Percentiles rank a stretch among this genome's conserved stretches.
These are phyloP conservation scores for Dasyornis broadbenti DNA, from an alignment of 2,113 vertebrate species.

Conservation along the genomic window DNA sequence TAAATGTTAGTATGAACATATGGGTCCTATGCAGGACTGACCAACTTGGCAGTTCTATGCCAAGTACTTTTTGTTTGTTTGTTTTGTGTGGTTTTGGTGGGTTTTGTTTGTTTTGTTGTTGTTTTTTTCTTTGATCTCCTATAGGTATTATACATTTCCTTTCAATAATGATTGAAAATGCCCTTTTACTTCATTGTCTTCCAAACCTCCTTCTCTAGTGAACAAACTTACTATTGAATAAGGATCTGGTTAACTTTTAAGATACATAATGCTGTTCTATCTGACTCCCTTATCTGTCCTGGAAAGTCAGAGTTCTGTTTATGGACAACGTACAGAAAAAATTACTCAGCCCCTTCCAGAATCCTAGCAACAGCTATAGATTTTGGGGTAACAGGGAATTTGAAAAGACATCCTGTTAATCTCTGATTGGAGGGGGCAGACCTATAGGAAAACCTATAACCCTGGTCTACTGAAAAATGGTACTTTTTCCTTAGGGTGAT, in stretches of 20 bases:
- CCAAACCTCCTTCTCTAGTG: neutral
- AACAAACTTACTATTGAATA: neutral
- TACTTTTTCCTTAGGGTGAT: neutral
- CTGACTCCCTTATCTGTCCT: neutral
- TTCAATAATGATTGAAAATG: neutral
- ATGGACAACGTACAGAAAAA: neutral
- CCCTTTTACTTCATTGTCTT: neutral
- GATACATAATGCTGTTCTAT: neutral
- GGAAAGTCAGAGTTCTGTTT: neutral
- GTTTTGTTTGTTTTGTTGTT: neutral
- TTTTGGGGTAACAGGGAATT: neutral
- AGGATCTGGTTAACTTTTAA: neutral
- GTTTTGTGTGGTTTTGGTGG: too few species aligned
- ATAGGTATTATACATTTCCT: neutral
- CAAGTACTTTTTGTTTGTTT: neutral
- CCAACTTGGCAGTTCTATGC: neutral
- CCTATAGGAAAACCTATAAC: neutral
- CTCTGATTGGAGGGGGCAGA: neutral
- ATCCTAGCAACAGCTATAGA: neutral
- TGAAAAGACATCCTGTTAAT: neutral
- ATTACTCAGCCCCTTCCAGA: neutral
- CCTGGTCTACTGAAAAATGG: neutral
- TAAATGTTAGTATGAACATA: neutral
- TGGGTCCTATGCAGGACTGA: neutral
- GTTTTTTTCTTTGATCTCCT: neutral